phyloP scores from a whole-genome alignment of 2,888 invertebrate species.

The Cephus nigrinus region DNA sequence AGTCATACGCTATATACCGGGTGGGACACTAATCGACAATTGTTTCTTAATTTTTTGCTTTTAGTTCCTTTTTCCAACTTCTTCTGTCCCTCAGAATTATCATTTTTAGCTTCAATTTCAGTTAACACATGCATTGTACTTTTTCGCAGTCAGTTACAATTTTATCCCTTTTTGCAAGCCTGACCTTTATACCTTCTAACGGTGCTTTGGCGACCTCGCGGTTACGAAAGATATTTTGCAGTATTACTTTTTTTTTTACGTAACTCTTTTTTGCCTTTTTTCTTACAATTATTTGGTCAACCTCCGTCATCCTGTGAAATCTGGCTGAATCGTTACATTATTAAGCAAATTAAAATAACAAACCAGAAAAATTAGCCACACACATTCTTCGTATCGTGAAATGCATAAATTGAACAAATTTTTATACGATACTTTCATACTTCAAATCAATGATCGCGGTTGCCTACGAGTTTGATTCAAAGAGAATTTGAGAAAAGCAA shows the following conservation, averaged over 20 bases:
- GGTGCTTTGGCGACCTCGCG: slow-evolving; percentile 34
- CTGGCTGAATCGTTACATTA: not conserved
- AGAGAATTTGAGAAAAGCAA: not conserved
- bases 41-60: not conserved
- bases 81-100: not conserved
- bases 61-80: not conserved
- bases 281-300: not conserved
- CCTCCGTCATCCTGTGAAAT: not conserved
- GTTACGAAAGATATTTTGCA: slow-evolving; percentile 32
- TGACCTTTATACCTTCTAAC: slow-evolving; percentile 31
- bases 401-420: not conserved
- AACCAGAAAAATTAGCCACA: too few relatives aligned
- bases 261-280: not conserved
- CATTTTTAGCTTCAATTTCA: slow-evolving; percentile 29
- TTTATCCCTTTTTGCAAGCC: slow-evolving; percentile 30
- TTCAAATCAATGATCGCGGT: not conserved
- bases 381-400: not conserved
- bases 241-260: not conserved
- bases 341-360: not conserved
- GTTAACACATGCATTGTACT: slow-evolving; percentile 62
- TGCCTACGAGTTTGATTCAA: not conserved
- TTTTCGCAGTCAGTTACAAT: slow-evolving; percentile 51
- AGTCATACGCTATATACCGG: not conserved
- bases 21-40: slow-evolving; percentile 15
- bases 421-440: not conserved